Base-by-base conservation (phyloP, 2,113 vertebrate species). In the Centropristis striata region DNA sequence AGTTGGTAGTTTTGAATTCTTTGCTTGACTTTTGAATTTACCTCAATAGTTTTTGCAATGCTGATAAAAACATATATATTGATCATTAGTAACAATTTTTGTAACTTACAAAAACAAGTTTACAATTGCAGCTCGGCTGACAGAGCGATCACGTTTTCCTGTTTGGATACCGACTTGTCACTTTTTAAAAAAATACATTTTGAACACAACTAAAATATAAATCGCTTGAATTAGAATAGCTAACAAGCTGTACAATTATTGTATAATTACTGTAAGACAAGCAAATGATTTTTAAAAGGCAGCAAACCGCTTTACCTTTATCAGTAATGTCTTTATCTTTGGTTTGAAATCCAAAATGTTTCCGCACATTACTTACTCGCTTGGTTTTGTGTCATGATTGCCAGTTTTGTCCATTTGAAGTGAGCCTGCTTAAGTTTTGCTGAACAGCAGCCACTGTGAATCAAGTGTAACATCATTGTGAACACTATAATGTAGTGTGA, bases 81-180 rank as follows among this genome's bases (percentile, higher is more conserved):
- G 15, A 25, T 49, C 4, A 13, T 27, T 14, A 20, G 16, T 47
- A 25, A 49, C 16, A 10, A 0, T 11, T 71, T 61, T 70, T 71
- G 14, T 47, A 71, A 58, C 27, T 37, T 16, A 20, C 49, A 58
- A 18, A 2, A 10, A 66, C 13, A 61, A 7, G 55, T 64, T 70
- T 68, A 28, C 55, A 71, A n/a, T 49, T 75, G 51, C 65, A 27
- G 58, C 60, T 81, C 36, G 5, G 32, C 36, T 67, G 36, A 46
- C 36, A 37, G 53, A 23, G 27, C 21, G 4, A 8, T 21, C 4
- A 12, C 23, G 28, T 67, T 60, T 58, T 42, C 44, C 41, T 12
- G 18, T 50, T 75, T 23, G 49, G 13, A 55, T 14, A 18, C 44
- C 23, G 63, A 74, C 21, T 14, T 32, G 41, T 36, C 49, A 36